phyloP scores from a whole-genome alignment of 2,888 invertebrate species.

The Morpho achilles region DNA sequence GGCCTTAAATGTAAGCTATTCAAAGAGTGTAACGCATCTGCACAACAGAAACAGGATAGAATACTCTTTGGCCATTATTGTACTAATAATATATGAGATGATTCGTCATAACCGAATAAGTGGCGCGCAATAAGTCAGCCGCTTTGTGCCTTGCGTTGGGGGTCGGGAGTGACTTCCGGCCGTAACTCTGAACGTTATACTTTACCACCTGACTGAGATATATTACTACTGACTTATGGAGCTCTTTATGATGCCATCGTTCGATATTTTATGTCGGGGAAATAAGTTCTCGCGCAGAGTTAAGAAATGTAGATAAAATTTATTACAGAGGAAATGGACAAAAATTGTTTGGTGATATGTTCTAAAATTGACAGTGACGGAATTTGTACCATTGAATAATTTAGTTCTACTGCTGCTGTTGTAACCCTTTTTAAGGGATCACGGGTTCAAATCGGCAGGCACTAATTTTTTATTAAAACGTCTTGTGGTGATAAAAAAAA shows the following conservation, averaged over 20 bases:
- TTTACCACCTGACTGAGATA: slow-evolving; percentile 24
- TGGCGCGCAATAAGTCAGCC: slow-evolving; percentile 56
- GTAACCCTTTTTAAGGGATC: no score
- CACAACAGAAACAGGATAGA: slow-evolving; percentile 19
- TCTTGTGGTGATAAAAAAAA: no score
- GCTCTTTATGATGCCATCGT: slow-evolving; percentile 12
- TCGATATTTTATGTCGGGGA: slow-evolving; percentile 11
- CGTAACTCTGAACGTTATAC: slow-evolving; percentile 29
- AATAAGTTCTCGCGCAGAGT: background rate
- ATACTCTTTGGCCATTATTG: slow-evolving; percentile 54
- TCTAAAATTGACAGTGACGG: no score
- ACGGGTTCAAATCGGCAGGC: no score
- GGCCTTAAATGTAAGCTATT: no score
- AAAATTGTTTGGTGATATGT: no score
- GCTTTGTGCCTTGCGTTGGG: slow-evolving; percentile 47
- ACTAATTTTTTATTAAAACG: no score
- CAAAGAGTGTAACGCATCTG: slow-evolving; percentile 25
- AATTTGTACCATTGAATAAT: no score
- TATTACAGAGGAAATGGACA: no score
- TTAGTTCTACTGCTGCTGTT: no score
- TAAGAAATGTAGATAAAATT: no score
- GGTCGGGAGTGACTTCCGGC: slow-evolving; percentile 46
- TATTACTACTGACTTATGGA: slow-evolving; percentile 17
- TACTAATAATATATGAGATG: slow-evolving; percentile 68
- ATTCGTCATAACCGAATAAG: slow-evolving; percentile 67